Evolutionary conservation across 2,113 vertebrate species (phyloP).

Genomic region (Sander vitreus): DNA sequence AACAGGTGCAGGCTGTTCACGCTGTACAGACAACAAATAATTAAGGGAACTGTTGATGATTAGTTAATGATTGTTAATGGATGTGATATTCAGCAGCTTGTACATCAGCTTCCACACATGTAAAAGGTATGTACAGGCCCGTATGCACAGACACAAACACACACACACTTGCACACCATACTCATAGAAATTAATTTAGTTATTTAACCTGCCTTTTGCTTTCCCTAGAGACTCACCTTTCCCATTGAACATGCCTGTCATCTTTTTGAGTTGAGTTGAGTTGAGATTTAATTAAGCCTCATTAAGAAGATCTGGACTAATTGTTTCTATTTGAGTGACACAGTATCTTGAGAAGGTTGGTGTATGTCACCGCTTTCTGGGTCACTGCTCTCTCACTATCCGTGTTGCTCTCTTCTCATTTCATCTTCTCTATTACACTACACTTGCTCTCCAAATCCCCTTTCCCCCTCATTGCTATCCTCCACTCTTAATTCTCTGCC

Average conservation of each 20-base stretch:
- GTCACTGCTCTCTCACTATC: slow-evolving; percentile 78
- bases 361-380: slow-evolving; percentile 81
- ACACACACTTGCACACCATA: not conserved
- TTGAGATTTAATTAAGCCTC: slow-evolving; percentile 84
- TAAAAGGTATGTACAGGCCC: slow-evolving; percentile 14
- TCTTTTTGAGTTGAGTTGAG: slow-evolving; percentile 76
- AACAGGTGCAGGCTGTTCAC: slow-evolving; percentile 52
- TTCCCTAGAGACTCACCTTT: slow-evolving; percentile 71
- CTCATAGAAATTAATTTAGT: slow-evolving; percentile 38
- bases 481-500: slow-evolving; percentile 56
- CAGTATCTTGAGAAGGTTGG: slow-evolving; percentile 76
- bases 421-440: slow-evolving; percentile 44
- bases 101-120: slow-evolving; percentile 35
- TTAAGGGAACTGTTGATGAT: slow-evolving; percentile 56
- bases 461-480: slow-evolving; percentile 31
- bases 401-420: slow-evolving; percentile 65
- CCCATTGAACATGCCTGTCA: slow-evolving; percentile 56
- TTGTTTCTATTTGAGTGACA: slow-evolving; percentile 88
- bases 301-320: slow-evolving; percentile 88
- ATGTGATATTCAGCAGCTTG: slow-evolving; percentile 64
- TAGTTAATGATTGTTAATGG: slow-evolving; percentile 67
- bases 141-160: not conserved
- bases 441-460: slow-evolving; percentile 55
- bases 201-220: slow-evolving; percentile 64
- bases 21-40: slow-evolving; percentile 51